phyloP scores from a whole-genome alignment of 2,888 invertebrate genomes.

The Helobdella robusta region DNA sequence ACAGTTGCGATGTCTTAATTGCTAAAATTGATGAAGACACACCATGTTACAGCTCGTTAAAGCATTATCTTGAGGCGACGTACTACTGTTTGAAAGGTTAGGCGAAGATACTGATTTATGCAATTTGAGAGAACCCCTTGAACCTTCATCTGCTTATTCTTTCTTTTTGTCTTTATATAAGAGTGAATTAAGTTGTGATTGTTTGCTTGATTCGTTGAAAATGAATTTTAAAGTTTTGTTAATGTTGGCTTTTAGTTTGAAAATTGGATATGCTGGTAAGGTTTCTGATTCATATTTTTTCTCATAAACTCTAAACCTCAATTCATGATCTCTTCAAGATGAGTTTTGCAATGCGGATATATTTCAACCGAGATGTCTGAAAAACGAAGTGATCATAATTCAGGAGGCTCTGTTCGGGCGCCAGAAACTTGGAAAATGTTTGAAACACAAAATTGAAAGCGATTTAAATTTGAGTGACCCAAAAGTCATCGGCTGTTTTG shows the following conservation, averaged over 20 bases:
- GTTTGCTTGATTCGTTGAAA: no score
- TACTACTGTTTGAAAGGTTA: conserved; percentile 11
- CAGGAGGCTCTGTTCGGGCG: neutral
- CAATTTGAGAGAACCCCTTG: no score
- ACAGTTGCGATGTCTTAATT: neutral
- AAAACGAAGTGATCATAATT: conserved; percentile 8
- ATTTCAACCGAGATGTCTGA: conserved; percentile 13
- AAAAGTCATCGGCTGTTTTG: neutral
- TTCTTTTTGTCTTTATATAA: no score
- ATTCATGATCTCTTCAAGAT: no score
- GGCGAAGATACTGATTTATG: no score
- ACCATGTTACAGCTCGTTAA: neutral
- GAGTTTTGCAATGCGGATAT: conserved; percentile 6
- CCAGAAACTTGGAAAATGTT: conserved; percentile 10
- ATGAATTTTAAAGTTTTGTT: no score
- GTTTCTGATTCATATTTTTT: no score
- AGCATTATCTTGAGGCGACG: neutral
- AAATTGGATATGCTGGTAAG: no score
- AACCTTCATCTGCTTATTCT: no score
- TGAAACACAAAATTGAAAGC: neutral
- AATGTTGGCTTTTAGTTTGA: no score
- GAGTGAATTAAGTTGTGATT: no score
- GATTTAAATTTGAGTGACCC: neutral
- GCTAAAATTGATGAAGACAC: neutral
- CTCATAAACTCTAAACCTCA: no score